Base-by-base conservation (phyloP, 2,888 invertebrate species). In the Caenorhabditis sp. region DNA sequence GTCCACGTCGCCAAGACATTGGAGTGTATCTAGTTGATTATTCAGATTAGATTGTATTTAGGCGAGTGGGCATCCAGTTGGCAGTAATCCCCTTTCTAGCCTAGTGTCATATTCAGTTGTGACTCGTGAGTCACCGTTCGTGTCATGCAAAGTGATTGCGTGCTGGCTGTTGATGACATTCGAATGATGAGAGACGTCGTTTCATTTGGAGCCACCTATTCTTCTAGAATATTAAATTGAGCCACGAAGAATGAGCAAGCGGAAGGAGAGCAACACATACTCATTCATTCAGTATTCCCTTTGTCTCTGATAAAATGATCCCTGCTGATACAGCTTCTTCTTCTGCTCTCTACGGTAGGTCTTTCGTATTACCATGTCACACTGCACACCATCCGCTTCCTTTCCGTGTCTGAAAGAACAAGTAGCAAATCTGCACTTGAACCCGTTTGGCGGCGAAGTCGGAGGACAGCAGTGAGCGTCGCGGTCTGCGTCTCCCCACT, bases 141-240 rank as follows among this genome's bases (percentile, higher is more conserved):
- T 24, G n/a, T 13, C 24, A 24, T 30, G 24, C 22, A 22, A 9
- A 43, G 11, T 43, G 24, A 43, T 43, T 43, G 24, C 20, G 13
- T 11, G 13, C 20, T 35, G 20, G 1, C 22, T 17, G 15, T 17
- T 41, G 22, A 35, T 32, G 52, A 52, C 35, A 32, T 11, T 52
- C 20, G 52, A 32, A 52, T 48, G 48, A 52, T 32, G 52, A 52
- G 35, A n/a, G n/a, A n/a, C 46, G 27, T 7, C 11, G 5, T 7
- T n/a, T 17, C 15, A 30, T 11, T 20, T n/a, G 50, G 22, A 55
- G 55, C 46, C 22, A 53, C 53, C 65, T 65, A 65, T 55, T 65
- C 65, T 65, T 65, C 55, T 30, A 46, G 65, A 65, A 65, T 65
- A 65, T 65, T 52, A 53, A 53, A 65, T 65, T 65, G 22, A 27